Percentiles rank a stretch among this genome's conserved stretches.
These are phyloP conservation scores for Mesoclemmys tuberculata DNA, from an alignment of 2,113 vertebrate genomes.

Conservation along the genomic window DNA sequence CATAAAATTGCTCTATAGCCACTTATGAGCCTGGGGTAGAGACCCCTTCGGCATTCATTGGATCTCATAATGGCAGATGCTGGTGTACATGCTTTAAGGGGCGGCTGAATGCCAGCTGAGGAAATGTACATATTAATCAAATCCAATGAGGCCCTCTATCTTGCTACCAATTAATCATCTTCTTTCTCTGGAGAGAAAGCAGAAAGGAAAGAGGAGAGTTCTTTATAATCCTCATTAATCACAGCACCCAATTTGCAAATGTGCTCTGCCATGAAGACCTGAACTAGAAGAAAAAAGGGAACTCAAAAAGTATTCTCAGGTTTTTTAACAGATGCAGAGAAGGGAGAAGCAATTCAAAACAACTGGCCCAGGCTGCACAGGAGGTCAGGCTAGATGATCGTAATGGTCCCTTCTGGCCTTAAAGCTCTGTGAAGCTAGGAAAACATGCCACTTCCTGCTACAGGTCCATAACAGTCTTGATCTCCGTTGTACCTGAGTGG, in stretches of 20 bases:
- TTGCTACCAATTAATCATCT: not conserved
- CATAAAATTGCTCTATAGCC: not conserved
- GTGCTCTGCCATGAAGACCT: not conserved
- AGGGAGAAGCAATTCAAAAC: not conserved
- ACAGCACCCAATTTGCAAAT: slow-evolving; percentile 15
- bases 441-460: not conserved
- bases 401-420: not conserved
- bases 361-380: not conserved
- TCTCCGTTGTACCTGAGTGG: not conserved
- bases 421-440: not conserved
- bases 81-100: not conserved
- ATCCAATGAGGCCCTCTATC: not conserved
- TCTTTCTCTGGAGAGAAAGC: slow-evolving; percentile 4
- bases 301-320: not conserved
- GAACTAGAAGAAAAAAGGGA: not conserved
- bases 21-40: not conserved
- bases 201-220: not conserved
- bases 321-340: not conserved
- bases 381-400: not conserved
- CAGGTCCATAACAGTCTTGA: not conserved
- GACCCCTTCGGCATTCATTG: not conserved
- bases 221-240: slow-evolving; percentile 56
- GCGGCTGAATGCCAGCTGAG: not conserved
- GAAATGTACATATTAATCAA: slow-evolving; percentile 16
- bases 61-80: not conserved